phyloP scores from a whole-genome alignment of 2,888 invertebrate genomes.

The Lottia scabra region DNA sequence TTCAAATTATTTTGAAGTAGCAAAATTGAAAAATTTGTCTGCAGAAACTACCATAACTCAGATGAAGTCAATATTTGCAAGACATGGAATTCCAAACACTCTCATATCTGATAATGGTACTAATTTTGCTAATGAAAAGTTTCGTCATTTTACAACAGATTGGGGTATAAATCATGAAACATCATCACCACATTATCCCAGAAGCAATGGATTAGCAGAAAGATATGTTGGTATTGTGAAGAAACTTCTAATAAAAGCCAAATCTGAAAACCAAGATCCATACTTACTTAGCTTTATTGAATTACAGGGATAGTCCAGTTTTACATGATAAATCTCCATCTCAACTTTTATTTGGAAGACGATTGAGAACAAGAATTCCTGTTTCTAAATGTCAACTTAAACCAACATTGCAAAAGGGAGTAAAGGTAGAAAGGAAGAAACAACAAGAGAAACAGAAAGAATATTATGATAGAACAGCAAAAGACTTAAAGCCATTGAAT shows the following conservation, averaged over 20 bases:
- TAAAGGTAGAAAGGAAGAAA: neutral
- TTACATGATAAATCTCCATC: neutral
- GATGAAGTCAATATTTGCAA: slow-evolving; percentile 10
- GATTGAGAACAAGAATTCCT: slow-evolving; percentile 3
- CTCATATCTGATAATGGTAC: neutral
- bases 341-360: neutral
- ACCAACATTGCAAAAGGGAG: neutral
- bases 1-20: too few relatives aligned
- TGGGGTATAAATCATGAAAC: slow-evolving; percentile 5
- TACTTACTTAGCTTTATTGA: slow-evolving; percentile 8
- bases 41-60: slow-evolving; percentile 1
- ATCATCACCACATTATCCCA: slow-evolving; percentile 1
- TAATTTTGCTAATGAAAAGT: neutral
- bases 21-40: too few relatives aligned
- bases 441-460: neutral
- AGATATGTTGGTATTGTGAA: slow-evolving; percentile 9
- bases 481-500: neutral
- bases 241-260: neutral
- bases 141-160: neutral
- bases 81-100: slow-evolving; percentile 8
- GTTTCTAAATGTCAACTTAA: neutral
- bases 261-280: neutral
- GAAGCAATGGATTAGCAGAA: slow-evolving; percentile 1
- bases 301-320: neutral
- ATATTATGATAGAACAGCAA: slow-evolving; percentile 5